phyloP scores from a whole-genome alignment of 2,888 invertebrate genomes.

The Orchestes rusci region DNA sequence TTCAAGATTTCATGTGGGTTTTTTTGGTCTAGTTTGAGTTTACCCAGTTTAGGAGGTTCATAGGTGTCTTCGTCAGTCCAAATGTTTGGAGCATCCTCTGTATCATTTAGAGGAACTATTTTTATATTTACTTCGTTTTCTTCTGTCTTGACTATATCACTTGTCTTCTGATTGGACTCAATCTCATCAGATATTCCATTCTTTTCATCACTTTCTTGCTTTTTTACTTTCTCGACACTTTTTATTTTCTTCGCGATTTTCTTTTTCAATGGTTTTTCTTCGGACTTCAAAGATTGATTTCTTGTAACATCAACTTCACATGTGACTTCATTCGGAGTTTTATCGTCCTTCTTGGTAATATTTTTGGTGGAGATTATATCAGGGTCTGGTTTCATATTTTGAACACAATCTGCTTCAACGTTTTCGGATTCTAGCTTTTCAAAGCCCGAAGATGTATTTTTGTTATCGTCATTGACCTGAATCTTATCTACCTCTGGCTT shows the following conservation, averaged over 20 bases:
- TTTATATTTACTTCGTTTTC: constrained; percentile 1
- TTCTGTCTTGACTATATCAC: constrained; percentile 3
- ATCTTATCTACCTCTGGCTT: too few relatives aligned
- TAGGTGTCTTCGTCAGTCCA: constrained; percentile 8
- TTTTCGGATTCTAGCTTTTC: too few relatives aligned
- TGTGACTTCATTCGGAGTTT: not conserved
- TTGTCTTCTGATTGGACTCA: not conserved
- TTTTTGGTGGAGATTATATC: not conserved
- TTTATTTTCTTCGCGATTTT: not conserved
- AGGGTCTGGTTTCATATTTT: not conserved
- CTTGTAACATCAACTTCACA: not conserved
- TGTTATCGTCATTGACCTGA: not conserved
- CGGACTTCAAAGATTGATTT: constrained; percentile 4
- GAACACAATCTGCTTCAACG: not conserved
- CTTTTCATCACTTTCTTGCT: not conserved
- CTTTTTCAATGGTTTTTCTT: not conserved
- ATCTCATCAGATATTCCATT: constrained; percentile 1
- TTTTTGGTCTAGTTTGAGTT: constrained; percentile 13
- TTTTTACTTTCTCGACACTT: not conserved
- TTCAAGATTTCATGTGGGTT: constrained; percentile 13
- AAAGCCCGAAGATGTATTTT: not conserved
- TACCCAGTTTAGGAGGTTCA: constrained; percentile 13
- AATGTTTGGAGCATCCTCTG: constrained; percentile 1
- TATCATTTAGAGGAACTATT: too few relatives aligned
- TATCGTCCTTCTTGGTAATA: not conserved